Base-by-base conservation (phyloP, 2,113 vertebrate species). In the Xyrauchen texanus region DNA sequence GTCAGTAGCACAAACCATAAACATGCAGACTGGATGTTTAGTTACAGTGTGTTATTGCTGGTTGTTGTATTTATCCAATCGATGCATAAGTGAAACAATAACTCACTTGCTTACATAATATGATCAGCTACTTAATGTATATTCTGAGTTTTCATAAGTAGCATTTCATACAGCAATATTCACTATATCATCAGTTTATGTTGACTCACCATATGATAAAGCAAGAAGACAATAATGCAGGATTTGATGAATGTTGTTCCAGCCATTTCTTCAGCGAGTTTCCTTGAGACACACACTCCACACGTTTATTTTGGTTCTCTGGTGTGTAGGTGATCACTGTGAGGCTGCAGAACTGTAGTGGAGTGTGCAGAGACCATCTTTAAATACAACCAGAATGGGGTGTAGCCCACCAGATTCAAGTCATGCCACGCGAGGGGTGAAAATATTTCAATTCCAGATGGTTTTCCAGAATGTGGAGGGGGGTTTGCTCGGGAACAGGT, bases 361-460 rank as follows among this genome's bases (percentile, higher is more conserved):
- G 74, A 76, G 82, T 68, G 65, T 55, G 76, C 70, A 83, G 78
- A 66, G 55, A 0, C 76, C 74, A 74, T 9, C 66, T 81, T 89
- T 91, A 89, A 89, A 88, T 90, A 90, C 71, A 42, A 82, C 55
- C 65, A 71, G 44, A 68, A 73, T 64, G 86, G 90, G 88, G 88
- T 88, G 86, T 89, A 87, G 85, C 86, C 88, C 45, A 60, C 80
- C 79, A 77, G 88, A 85, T 73, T 46, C 80, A 82, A 83, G 85
- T 76, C 73, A 79, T 83, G 86, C 83, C 83, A 84, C 78, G 74
- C 80, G 76, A 87, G 76, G 82, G 84, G 84, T 82, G 83, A 85
- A 89, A 83, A 81, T 77, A 86, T 88, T 85, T 77, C 66, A 82
- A 85, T 85, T 78, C 87, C 85, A 86, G 82, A 86, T 84, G 87